These are phyloP conservation scores for Drosophila bifasciata DNA, from an alignment of 1,140 invertebrate species.

Conservation along the genomic window DNA sequence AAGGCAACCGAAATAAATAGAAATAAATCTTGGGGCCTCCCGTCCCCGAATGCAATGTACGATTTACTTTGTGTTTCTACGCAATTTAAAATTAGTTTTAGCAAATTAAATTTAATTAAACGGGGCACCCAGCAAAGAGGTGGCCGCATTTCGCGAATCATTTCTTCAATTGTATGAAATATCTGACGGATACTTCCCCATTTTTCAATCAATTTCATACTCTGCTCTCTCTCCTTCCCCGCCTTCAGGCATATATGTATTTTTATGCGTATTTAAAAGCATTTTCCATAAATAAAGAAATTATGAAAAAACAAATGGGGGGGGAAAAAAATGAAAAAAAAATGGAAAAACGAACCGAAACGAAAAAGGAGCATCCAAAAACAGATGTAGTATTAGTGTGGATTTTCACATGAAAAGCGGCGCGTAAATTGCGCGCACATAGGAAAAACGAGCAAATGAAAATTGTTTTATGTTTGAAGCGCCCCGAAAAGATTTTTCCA, in stretches of 20 bases:
- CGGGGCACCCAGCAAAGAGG: slow-evolving; percentile 22
- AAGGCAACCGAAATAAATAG: slow-evolving; percentile 35
- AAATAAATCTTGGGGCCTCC: slow-evolving; percentile 42
- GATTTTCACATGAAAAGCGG: slow-evolving; percentile 82
- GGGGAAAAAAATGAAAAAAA: slow-evolving; percentile 15
- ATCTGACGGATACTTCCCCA: background rate
- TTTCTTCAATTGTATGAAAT: slow-evolving; percentile 20
- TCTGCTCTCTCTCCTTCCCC: no score
- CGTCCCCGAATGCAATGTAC: slow-evolving; percentile 34
- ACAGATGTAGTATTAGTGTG: slow-evolving; percentile 79
- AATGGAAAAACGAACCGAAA: slow-evolving; percentile 22
- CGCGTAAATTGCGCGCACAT: slow-evolving; percentile 71
- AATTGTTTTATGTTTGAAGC: slow-evolving; percentile 79
- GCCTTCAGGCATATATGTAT: slow-evolving; percentile 26
- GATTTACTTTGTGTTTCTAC: slow-evolving; percentile 65
- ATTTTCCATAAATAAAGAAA: slow-evolving; percentile 81
- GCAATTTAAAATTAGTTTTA: slow-evolving; percentile 63
- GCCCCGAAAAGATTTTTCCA: slow-evolving; percentile 66
- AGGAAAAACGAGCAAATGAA: slow-evolving; percentile 54
- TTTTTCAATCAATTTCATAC: slow-evolving; percentile 40
- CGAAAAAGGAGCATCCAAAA: slow-evolving; percentile 29
- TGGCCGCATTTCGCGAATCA: slow-evolving; percentile 40
- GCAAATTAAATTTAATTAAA: slow-evolving; percentile 73
- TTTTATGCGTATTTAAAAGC: slow-evolving; percentile 80
- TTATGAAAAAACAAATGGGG: slow-evolving; percentile 58